Evolutionary conservation across 2,113 vertebrate genomes (phyloP).

Genomic region (Saccopteryx leptura): DNA sequence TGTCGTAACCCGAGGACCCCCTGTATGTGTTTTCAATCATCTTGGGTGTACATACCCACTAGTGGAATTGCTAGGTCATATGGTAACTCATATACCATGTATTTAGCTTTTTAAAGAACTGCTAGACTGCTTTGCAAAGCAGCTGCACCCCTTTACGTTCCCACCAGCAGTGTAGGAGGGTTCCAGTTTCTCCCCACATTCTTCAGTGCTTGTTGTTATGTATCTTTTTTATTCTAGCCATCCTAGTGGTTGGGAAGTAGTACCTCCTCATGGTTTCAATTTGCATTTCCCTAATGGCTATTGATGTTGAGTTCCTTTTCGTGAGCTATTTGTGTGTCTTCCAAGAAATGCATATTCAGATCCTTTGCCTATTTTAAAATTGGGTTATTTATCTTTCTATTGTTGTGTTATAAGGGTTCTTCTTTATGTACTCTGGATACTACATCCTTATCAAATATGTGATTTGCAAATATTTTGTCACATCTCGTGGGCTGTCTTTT

Average conservation of each 20-base stretch:
- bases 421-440: not conserved
- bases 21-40: not conserved
- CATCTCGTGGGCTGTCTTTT: not conserved
- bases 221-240: not conserved
- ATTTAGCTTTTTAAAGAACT: not conserved
- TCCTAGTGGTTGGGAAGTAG: not conserved
- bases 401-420: not conserved
- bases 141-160: not conserved
- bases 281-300: not conserved
- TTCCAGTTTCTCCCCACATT: not conserved
- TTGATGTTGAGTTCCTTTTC: not conserved
- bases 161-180: not conserved
- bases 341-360: not conserved
- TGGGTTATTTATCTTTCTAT: not conserved
- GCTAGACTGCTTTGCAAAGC: not conserved
- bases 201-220: not conserved
- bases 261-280: not conserved
- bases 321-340: not conserved
- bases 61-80: not conserved
- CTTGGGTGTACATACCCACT: not conserved
- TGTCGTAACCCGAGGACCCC: too few species aligned
- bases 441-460: not conserved
- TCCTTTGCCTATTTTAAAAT: not conserved
- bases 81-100: not conserved
- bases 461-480: slow-evolving; percentile 26